These are phyloP conservation scores for Apamea monoglypha DNA, from an alignment of 2,888 invertebrate species.

Conservation along the genomic window DNA sequence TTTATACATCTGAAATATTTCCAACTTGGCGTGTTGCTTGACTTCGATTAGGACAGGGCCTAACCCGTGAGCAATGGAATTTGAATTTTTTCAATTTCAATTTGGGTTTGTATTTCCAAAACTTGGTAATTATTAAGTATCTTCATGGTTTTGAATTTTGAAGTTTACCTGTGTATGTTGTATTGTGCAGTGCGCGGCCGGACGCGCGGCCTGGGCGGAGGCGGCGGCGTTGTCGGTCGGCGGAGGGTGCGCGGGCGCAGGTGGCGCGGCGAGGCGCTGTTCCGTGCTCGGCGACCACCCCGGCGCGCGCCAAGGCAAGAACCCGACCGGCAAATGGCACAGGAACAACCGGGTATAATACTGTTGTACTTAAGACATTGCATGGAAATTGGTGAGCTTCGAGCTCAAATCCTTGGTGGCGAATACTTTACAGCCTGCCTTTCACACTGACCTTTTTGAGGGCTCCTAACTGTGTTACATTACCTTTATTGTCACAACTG, in stretches of 20 bases:
- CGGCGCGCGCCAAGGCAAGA: slow-evolving; percentile 83
- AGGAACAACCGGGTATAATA: slow-evolving; percentile 95
- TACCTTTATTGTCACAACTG: background rate
- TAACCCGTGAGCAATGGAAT: background rate
- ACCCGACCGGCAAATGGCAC: slow-evolving; percentile 94
- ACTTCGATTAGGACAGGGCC: background rate
- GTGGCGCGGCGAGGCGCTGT: slow-evolving; percentile 89
- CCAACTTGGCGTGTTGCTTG: background rate
- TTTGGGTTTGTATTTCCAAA: background rate
- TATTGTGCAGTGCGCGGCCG: slow-evolving; percentile 93
- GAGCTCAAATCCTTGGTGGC: background rate
- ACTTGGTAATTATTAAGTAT: too few relatives aligned
- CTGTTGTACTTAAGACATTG: slow-evolving; percentile 56
- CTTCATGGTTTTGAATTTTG: background rate
- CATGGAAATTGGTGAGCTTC: background rate
- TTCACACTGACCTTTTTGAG: background rate
- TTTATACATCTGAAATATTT: background rate
- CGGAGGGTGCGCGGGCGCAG: slow-evolving; percentile 88
- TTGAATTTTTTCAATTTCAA: background rate
- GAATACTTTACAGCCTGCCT: background rate
- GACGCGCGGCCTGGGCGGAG: slow-evolving; percentile 96
- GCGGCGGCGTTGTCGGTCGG: slow-evolving; percentile 88
- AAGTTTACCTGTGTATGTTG: slow-evolving; percentile 18
- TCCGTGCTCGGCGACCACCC: slow-evolving; percentile 92
- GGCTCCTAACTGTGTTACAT: background rate